These are phyloP conservation scores for Eristalis tenax DNA, from an alignment of 2,888 invertebrate genomes.

Conservation along the genomic window DNA sequence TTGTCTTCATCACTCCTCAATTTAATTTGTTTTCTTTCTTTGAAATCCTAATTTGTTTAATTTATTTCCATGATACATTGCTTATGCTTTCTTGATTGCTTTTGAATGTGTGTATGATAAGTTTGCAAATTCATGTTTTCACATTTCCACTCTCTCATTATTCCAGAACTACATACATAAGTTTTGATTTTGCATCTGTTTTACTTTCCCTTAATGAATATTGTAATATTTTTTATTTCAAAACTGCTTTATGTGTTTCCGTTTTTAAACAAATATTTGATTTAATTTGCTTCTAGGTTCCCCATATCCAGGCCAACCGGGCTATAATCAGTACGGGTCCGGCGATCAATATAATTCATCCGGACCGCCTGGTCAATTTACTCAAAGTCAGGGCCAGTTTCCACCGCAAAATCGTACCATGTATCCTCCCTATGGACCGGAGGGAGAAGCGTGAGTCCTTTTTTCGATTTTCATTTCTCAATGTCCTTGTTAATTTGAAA, in stretches of 20 bases:
- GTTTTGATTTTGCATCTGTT: constrained; percentile 1
- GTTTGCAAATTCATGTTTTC: constrained; percentile 24
- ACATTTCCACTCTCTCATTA: constrained; percentile 40
- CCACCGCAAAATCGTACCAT: constrained; percentile 89
- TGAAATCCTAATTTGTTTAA: neutral
- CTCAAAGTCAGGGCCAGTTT: constrained; percentile 83
- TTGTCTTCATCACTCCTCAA: neutral
- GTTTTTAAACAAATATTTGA: constrained; percentile 42
- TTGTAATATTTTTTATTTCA: neutral
- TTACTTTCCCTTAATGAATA: neutral
- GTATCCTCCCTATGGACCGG: constrained; percentile 89
- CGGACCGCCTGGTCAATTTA: constrained; percentile 83
- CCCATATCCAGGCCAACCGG: constrained; percentile 85
- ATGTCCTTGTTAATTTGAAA: constrained; percentile 34
- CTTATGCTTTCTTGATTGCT: constrained; percentile 24
- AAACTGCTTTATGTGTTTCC: constrained; percentile 1
- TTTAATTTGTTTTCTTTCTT: neutral
- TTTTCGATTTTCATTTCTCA: constrained; percentile 44
- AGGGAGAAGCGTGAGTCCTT: constrained; percentile 85
- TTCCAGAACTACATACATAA: constrained; percentile 4
- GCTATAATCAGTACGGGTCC: constrained; percentile 86
- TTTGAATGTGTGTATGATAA: constrained; percentile 9
- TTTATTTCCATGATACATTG: neutral
- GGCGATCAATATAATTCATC: constrained; percentile 84
- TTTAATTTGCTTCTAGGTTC: constrained; percentile 77